These are phyloP conservation scores for Periophthalmus modestus DNA, from an alignment of 2,113 vertebrate genomes.

Conservation along the genomic window DNA sequence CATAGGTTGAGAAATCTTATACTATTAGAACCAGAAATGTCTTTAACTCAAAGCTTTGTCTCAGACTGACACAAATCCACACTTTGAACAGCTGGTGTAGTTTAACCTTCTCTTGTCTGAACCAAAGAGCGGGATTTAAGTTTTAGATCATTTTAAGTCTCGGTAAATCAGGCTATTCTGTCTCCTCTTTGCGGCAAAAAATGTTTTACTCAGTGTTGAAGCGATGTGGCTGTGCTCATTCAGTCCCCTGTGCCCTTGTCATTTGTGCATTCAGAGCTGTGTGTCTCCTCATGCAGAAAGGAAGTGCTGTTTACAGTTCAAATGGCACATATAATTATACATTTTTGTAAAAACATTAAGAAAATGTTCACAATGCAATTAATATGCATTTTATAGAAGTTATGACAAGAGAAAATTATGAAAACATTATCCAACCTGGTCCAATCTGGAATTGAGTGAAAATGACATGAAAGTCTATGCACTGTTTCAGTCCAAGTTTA, in stretches of 20 bases:
- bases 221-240: neutral
- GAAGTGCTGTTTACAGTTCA: neutral
- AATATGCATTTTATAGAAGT: neutral
- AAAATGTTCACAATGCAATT: neutral
- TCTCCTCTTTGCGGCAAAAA: neutral
- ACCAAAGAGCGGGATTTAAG: neutral
- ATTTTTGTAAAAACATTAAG: neutral
- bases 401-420: no score
- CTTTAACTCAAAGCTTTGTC: neutral
- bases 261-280: neutral
- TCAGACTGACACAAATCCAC: slow-evolving; percentile 13
- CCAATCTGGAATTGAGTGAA: no score
- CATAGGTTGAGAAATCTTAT: neutral
- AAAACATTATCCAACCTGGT: no score
- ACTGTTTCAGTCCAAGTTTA: no score
- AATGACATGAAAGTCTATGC: no score
- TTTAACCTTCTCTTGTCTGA: neutral
- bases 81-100: slow-evolving; percentile 18
- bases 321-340: neutral
- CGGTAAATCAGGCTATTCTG: neutral
- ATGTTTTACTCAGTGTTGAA: neutral
- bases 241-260: neutral
- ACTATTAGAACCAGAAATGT: neutral
- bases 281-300: neutral
- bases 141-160: slow-evolving; percentile 8